phyloP scores from a whole-genome alignment of 2,113 vertebrate genomes.

The Gnathonemus echidnorhynchus region DNA sequence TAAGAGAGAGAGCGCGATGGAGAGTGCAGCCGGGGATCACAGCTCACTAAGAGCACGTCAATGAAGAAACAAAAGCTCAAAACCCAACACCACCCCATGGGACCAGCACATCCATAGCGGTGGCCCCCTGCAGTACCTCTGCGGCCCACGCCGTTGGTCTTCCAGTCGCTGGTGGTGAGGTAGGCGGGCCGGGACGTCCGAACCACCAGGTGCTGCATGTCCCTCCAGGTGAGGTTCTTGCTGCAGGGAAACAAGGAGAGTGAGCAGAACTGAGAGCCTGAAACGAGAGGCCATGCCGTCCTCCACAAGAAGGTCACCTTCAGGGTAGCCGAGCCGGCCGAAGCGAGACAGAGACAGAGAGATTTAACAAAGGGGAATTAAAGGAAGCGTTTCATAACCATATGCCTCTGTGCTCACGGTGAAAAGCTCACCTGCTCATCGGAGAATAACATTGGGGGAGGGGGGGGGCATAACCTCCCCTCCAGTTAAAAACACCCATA shows the following conservation, averaged over 20 bases:
- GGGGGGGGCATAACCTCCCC: background rate
- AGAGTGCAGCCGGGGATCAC: constrained; percentile 3
- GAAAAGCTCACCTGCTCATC: background rate
- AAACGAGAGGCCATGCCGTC: background rate
- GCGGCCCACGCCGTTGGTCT: constrained; percentile 87
- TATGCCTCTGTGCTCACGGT: background rate
- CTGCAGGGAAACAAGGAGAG: constrained; percentile 49
- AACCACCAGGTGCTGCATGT: constrained; percentile 97
- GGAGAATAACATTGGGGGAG: background rate
- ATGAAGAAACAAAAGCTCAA: background rate
- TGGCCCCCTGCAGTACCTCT: constrained; percentile 64
- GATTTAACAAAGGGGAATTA: background rate
- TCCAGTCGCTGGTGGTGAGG: constrained; percentile 86
- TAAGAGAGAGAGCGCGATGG: constrained; percentile 19
- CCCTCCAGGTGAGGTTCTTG: constrained; percentile 93
- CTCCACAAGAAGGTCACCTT: background rate
- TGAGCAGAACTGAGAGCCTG: background rate
- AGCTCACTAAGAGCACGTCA: background rate
- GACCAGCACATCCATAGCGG: background rate
- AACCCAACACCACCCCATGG: background rate
- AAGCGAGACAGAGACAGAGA: background rate
- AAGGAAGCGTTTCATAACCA: background rate
- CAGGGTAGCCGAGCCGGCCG: background rate
- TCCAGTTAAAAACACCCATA: background rate
- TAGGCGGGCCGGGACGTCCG: constrained; percentile 83